Percentiles rank a stretch among this genome's conserved stretches.
phyloP scores from a whole-genome alignment of 2,113 vertebrate genomes.

The Menura novaehollandiae region DNA sequence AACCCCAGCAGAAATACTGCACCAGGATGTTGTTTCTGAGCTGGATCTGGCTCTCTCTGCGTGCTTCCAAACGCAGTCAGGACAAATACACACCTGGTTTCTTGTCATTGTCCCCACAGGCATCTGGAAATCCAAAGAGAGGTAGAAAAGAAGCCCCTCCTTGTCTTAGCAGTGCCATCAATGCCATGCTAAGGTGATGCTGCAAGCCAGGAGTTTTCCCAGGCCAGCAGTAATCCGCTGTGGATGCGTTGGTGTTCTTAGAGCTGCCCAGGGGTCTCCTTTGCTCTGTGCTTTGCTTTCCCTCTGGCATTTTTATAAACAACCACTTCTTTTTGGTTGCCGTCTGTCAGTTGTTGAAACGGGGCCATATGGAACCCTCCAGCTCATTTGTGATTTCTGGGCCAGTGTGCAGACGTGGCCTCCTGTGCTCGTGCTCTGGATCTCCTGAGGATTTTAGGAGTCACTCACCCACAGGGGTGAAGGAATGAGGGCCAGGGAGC shows the following conservation, averaged over 20 bases:
- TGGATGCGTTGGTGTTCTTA: neutral
- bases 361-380: neutral
- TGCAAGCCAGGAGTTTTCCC: neutral
- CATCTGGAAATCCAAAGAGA: neutral
- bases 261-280: neutral
- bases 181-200: neutral
- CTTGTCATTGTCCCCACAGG: neutral
- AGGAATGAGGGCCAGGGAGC: neutral
- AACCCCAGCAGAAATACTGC: neutral
- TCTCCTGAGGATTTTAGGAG: neutral
- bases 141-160: neutral
- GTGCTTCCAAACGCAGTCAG: neutral
- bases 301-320: neutral
- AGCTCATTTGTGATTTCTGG: neutral
- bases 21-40: fast-evolving
- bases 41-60: neutral
- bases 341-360: neutral
- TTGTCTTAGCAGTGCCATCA: neutral
- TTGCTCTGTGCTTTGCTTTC: neutral
- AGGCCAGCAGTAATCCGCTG: fast-evolving
- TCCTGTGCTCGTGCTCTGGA: neutral
- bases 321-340: neutral
- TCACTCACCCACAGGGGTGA: neutral
- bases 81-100: neutral
- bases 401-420: neutral